These are phyloP conservation scores for Astreopora myriophthalma DNA, from an alignment of 64 coral and sea anemone species.

Conservation along the genomic window DNA sequence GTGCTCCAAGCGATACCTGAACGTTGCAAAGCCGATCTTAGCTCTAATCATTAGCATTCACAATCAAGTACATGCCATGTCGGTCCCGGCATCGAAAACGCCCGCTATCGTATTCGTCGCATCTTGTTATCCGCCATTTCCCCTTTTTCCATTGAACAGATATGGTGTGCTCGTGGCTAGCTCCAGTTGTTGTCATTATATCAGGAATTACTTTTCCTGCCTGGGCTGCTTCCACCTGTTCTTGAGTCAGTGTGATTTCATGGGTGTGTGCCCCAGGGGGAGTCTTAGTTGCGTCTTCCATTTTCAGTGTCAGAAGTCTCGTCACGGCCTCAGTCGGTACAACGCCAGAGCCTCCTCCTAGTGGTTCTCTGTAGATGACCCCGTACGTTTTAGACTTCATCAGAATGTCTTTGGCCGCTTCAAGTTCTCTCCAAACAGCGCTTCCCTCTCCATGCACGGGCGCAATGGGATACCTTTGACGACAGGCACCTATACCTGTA, in stretches of 20 bases:
- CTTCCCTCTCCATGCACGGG: slow-evolving; percentile 79
- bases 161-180: neutral
- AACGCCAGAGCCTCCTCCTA: neutral
- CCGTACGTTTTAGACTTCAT: slow-evolving; percentile 62
- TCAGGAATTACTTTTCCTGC: neutral
- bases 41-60: neutral
- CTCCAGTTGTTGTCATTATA: neutral
- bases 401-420: slow-evolving; percentile 60
- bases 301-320: neutral
- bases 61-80: slow-evolving; percentile 10
- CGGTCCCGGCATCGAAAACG: neutral
- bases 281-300: neutral
- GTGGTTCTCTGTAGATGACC: slow-evolving; percentile 22
- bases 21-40: neutral
- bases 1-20: neutral
- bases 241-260: slow-evolving; percentile 39
- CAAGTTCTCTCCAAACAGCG: slow-evolving; percentile 74
- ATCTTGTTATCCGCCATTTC: neutral
- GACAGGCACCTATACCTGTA: slow-evolving; percentile 27
- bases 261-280: slow-evolving; percentile 38
- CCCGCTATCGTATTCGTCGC: neutral
- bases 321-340: neutral
- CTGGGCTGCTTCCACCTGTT: slow-evolving; percentile 2
- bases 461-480: slow-evolving; percentile 77
- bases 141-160: neutral